phyloP scores from a whole-genome alignment of 2,113 vertebrate species.

The Uria lomvia region DNA sequence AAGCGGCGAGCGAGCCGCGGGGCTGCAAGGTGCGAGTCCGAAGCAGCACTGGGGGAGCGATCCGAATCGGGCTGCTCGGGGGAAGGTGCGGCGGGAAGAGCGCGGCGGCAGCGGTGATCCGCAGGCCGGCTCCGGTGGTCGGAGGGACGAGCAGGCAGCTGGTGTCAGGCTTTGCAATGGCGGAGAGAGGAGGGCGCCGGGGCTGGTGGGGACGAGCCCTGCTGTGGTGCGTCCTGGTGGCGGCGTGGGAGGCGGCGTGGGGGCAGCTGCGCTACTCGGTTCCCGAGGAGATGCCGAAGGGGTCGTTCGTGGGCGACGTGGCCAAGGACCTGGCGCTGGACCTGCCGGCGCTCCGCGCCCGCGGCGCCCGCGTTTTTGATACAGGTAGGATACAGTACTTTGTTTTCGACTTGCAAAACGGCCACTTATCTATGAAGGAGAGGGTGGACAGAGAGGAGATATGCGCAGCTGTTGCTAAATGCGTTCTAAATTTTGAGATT shows the following conservation, averaged over 20 bases:
- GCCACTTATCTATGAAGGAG: conserved; percentile 51
- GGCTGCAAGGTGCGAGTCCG: background rate
- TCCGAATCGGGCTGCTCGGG: too few relatives aligned
- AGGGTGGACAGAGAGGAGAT: conserved; percentile 59
- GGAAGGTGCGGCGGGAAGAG: background rate
- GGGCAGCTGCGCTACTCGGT: conserved; percentile 70
- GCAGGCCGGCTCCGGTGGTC: background rate
- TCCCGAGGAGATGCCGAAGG: conserved; percentile 69
- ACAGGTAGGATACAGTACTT: conserved; percentile 53
- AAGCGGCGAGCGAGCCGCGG: background rate
- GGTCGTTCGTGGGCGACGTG: conserved; percentile 69
- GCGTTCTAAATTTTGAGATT: conserved; percentile 55
- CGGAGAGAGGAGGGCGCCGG: background rate
- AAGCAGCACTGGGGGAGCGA: too few relatives aligned
- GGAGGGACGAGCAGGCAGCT: background rate
- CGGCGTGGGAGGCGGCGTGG: background rate
- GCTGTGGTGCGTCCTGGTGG: background rate
- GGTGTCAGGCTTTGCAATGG: background rate
- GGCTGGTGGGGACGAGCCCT: background rate
- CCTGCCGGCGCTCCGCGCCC: background rate
- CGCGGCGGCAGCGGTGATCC: rapidly evolving
- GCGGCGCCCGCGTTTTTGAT: conserved; percentile 44
- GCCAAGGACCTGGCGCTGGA: conserved; percentile 64
- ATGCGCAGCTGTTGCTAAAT: conserved; percentile 28
- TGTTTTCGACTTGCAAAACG: conserved; percentile 18